Conservation (phyloP, 2,113 vertebrate species). For the Ursus arctos region DNA sequence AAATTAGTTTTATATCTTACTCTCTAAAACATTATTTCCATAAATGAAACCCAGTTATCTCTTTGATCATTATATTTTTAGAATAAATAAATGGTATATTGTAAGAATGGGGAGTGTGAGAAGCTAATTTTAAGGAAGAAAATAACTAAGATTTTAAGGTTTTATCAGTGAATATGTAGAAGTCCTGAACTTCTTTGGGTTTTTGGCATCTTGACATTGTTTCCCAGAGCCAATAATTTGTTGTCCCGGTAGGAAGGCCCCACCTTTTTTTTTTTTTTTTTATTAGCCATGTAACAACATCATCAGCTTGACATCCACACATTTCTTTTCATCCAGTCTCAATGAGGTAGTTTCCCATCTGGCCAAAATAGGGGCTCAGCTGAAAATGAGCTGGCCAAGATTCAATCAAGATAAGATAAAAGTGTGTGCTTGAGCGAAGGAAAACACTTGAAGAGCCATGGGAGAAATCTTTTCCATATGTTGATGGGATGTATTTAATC, state of each 20-base stretch:
- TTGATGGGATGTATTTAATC: background rate
- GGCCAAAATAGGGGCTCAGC: background rate
- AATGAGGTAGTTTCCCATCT: background rate
- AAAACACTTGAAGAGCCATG: background rate
- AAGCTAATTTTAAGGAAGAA: background rate
- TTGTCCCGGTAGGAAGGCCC: background rate
- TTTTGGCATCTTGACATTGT: background rate
- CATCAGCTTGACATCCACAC: background rate
- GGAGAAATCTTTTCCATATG: background rate
- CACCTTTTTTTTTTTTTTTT: background rate
- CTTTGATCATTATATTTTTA: background rate
- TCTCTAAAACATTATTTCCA: background rate
- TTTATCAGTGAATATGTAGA: background rate
- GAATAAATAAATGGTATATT: background rate
- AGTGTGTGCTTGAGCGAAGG: background rate
- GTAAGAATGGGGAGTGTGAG: background rate
- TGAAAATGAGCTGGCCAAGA: background rate
- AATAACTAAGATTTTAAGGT: background rate
- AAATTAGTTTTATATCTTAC: background rate
- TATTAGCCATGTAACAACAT: background rate
- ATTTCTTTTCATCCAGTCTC: background rate
- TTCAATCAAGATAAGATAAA: background rate
- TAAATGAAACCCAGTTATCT: background rate
- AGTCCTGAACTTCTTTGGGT: background rate
- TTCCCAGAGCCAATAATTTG: background rate